A percentile compares a stretch with the other conserved stretches of the same genome.
These are phyloP conservation scores for Conchocele bisecta DNA, from an alignment of 2,888 invertebrate genomes.

Conservation along the genomic window DNA sequence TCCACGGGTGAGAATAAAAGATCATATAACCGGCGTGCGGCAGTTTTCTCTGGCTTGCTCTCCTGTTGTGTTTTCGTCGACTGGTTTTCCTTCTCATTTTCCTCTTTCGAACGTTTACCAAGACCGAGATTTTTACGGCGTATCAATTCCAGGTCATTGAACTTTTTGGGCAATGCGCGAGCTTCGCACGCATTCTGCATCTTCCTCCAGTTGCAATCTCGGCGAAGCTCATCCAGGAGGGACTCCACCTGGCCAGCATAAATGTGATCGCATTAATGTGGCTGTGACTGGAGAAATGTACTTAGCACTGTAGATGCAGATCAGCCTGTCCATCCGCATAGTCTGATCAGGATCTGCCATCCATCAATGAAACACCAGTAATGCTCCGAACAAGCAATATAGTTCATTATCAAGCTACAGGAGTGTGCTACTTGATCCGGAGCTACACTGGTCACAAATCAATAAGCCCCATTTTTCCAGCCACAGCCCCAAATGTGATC, in stretches of 20 bases:
- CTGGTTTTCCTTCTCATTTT: constrained; percentile 5
- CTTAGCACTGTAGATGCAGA: too few relatives aligned
- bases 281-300: too few relatives aligned
- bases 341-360: too few relatives aligned
- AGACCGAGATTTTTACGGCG: constrained; percentile 61
- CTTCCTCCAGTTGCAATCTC: constrained; percentile 50
- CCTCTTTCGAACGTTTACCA: constrained; percentile 25
- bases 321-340: too few relatives aligned
- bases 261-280: too few relatives aligned
- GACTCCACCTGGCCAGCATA: constrained; percentile 57
- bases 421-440: too few relatives aligned
- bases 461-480: too few relatives aligned
- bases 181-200: constrained; percentile 70
- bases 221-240: constrained; percentile 57
- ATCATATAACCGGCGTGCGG: constrained; percentile 72
- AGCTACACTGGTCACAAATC: too few relatives aligned
- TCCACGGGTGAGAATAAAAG: constrained; percentile 75
- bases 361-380: too few relatives aligned
- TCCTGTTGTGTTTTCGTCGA: constrained; percentile 28
- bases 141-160: constrained; percentile 56
- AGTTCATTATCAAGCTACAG: too few relatives aligned
- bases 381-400: too few relatives aligned
- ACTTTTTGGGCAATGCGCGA: constrained; percentile 69
- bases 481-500: too few relatives aligned
- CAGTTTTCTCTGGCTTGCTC: constrained; percentile 56